A percentile compares a stretch with the other conserved stretches of the same genome.
phyloP scores from a whole-genome alignment of 1,140 invertebrate species.

The Adelges cooleyi region DNA sequence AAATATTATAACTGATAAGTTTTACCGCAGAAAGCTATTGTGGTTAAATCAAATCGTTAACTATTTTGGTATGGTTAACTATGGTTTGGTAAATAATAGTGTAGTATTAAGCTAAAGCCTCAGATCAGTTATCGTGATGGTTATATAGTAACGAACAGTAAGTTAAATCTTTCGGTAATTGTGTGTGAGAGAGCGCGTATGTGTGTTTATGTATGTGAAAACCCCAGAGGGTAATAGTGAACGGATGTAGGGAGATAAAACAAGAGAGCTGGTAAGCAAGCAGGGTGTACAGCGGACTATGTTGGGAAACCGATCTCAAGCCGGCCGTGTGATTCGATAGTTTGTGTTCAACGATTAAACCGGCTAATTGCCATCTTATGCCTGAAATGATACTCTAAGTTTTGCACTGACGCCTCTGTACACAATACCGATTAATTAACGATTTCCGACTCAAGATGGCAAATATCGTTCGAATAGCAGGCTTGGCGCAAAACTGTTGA shows the following conservation, averaged over 20 bases:
- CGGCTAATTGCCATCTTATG: conserved; percentile 27
- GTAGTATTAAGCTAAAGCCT: not conserved
- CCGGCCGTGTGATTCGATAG: conserved; percentile 27
- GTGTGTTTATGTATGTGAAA: conserved; percentile 12
- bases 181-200: not conserved
- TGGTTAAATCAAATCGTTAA: too few species aligned
- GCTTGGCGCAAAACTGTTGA: not conserved
- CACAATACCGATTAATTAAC: conserved; percentile 27
- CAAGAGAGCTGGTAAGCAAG: not conserved
- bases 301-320: conserved; percentile 24
- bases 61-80: too few species aligned
- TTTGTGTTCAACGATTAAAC: conserved; percentile 29
- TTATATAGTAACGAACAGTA: not conserved
- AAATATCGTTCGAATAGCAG: not conserved
- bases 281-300: not conserved
- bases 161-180: conserved; percentile 21
- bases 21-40: too few species aligned
- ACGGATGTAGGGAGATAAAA: conserved; percentile 22
- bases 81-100: not conserved
- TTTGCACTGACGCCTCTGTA: conserved; percentile 25
- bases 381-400: conserved; percentile 28
- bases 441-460: conserved; percentile 2
- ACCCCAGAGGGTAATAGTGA: conserved; percentile 12
- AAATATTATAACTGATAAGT: too few species aligned
- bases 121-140: conserved; percentile 8